These are phyloP conservation scores for Drosophila subquinaria DNA, from an alignment of 2,888 invertebrate genomes.

Conservation along the genomic window DNA sequence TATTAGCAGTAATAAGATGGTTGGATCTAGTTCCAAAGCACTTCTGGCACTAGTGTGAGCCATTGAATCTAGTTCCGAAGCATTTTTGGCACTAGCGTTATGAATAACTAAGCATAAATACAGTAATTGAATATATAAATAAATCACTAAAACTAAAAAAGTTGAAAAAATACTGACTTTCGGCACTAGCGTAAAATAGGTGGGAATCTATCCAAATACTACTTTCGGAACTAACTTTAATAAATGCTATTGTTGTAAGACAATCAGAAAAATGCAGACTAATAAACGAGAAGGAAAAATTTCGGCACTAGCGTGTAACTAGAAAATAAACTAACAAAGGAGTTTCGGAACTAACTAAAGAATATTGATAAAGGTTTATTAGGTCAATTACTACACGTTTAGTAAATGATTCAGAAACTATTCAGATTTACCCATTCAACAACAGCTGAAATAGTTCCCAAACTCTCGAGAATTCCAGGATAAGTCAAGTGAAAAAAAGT, in stretches of 20 bases:
- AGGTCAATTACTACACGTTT: not conserved
- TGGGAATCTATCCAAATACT: too few relatives aligned
- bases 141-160: too few relatives aligned
- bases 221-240: too few relatives aligned
- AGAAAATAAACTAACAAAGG: not conserved
- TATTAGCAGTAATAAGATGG: not conserved
- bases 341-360: not conserved
- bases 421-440: slow-evolving; percentile 3
- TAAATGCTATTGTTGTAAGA: too few relatives aligned
- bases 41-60: not conserved
- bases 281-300: not conserved
- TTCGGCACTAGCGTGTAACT: not conserved
- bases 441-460: not conserved
- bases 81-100: not conserved
- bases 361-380: not conserved
- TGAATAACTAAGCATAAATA: too few relatives aligned
- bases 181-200: too few relatives aligned
- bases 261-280: too few relatives aligned
- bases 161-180: too few relatives aligned
- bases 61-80: not conserved
- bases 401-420: slow-evolving; percentile 1
- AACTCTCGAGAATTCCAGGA: slow-evolving; percentile 1
- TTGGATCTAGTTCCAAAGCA: not conserved
- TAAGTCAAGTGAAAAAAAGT: not conserved
- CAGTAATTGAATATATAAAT: too few relatives aligned